These are phyloP conservation scores for Martes martes DNA, from an alignment of 2,113 vertebrate species.

Conservation along the genomic window DNA sequence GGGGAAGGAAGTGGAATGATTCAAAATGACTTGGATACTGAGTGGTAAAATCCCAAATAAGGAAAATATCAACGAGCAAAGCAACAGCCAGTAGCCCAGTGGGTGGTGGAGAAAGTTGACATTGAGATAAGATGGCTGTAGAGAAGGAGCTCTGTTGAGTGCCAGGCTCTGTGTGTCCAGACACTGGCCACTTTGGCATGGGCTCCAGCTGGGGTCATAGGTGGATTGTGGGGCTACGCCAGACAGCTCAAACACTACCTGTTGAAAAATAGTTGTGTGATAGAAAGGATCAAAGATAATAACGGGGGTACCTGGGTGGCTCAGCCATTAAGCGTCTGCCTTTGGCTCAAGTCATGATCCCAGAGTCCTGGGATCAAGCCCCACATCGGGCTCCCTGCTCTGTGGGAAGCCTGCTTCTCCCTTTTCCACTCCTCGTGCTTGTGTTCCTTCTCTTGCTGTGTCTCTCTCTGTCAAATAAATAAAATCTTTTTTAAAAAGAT, in stretches of 20 bases:
- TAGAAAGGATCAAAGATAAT: background rate
- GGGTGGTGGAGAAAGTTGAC: background rate
- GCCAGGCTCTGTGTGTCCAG: no score
- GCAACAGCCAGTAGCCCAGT: background rate
- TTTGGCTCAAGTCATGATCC: no score
- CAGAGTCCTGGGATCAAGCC: no score
- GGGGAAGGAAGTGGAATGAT: background rate
- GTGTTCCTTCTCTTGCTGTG: no score
- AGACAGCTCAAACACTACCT: background rate
- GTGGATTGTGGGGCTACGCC: no score
- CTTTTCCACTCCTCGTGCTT: no score
- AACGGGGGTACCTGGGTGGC: background rate
- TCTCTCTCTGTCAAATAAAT: no score
- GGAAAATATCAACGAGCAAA: background rate
- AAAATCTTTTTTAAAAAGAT: background rate
- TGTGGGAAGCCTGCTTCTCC: no score
- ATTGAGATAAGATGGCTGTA: background rate
- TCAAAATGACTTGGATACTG: background rate
- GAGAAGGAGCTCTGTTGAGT: background rate
- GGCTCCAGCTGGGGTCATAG: no score
- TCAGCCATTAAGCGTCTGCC: no score
- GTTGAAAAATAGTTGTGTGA: background rate
- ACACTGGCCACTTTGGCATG: background rate
- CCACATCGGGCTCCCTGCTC: rapidly evolving
- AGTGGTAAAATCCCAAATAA: background rate